phyloP scores from a whole-genome alignment of 2,797 vertebrate species.

The Protonibea diacanthus region DNA sequence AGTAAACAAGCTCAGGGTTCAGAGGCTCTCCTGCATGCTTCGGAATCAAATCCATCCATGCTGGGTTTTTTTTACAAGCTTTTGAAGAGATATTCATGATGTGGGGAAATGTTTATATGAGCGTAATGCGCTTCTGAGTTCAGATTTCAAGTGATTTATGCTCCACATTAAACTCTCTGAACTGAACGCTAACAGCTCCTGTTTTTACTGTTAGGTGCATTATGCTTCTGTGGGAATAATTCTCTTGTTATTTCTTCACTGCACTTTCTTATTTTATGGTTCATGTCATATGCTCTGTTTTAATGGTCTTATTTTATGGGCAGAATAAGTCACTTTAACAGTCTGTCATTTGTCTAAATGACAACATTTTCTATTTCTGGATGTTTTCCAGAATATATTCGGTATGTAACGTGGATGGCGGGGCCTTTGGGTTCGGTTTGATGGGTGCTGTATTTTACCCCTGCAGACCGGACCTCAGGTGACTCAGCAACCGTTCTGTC shows the following conservation, averaged over 20 bases:
- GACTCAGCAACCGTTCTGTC: background rate
- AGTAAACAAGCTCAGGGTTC: conserved; percentile 58
- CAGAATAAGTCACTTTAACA: conserved; percentile 62
- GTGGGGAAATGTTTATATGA: conserved; percentile 49
- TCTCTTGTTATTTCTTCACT: conserved; percentile 50
- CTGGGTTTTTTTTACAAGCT: conserved; percentile 27
- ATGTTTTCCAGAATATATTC: conserved; percentile 50
- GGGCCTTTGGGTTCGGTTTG: conserved; percentile 10
- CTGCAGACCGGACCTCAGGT: background rate
- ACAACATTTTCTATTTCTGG: conserved; percentile 48
- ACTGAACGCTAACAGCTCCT: conserved; percentile 60
- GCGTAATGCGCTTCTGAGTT: conserved; percentile 10
- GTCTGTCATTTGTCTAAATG: conserved; percentile 44
- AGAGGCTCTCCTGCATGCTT: conserved; percentile 16
- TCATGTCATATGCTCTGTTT: conserved; percentile 57
- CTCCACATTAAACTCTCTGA: conserved; percentile 54
- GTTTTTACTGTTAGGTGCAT: conserved; percentile 55
- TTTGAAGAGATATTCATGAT: conserved; percentile 45
- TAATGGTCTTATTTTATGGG: conserved; percentile 64
- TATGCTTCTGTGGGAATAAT: conserved; percentile 49
- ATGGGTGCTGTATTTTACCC: background rate
- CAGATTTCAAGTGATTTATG: conserved; percentile 62
- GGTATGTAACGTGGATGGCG: background rate
- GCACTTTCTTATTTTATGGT: conserved; percentile 63
- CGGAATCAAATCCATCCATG: conserved; percentile 33